Conservation (phyloP, 2,888 invertebrate genomes). For the Dicyrtomina minuta region DNA sequence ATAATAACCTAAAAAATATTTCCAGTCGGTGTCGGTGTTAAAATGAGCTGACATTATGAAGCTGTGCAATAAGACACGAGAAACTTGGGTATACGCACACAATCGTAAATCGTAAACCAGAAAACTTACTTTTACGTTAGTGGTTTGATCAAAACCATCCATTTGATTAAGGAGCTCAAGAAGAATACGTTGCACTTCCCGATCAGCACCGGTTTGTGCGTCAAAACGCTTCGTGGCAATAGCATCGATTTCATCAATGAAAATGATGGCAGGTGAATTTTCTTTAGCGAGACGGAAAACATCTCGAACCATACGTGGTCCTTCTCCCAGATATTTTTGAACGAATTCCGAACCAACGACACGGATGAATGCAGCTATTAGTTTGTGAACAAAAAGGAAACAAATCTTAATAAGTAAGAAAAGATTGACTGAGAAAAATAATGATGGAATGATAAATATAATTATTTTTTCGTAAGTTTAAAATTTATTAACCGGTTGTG, state of each 20-base stretch:
- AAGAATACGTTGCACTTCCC: constrained; percentile 96
- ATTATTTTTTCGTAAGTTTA: no score
- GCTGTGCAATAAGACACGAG: no score
- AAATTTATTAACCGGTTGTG: constrained; percentile 73
- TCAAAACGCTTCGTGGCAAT: constrained; percentile 99
- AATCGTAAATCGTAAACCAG: neutral
- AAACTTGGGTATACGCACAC: neutral
- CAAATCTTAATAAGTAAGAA: no score
- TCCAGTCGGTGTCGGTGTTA: no score
- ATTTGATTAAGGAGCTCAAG: constrained; percentile 97
- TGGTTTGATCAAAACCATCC: constrained; percentile 99
- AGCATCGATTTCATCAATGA: constrained; percentile 99
- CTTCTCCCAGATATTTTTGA: constrained; percentile 98
- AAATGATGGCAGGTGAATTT: constrained; percentile 98
- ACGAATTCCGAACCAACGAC: constrained; percentile 99
- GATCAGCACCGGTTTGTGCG: constrained; percentile 96
- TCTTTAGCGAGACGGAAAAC: constrained; percentile 98
- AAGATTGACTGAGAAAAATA: no score
- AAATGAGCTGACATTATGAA: no score
- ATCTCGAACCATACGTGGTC: constrained; percentile 98
- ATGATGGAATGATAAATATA: no score
- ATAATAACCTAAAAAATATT: constrained; percentile 81
- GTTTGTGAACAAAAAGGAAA: neutral
- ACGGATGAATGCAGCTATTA: constrained; percentile 91
- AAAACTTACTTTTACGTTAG: constrained; percentile 96